phyloP scores from a whole-genome alignment of 1,140 invertebrate genomes.

The Ladona fulva region DNA sequence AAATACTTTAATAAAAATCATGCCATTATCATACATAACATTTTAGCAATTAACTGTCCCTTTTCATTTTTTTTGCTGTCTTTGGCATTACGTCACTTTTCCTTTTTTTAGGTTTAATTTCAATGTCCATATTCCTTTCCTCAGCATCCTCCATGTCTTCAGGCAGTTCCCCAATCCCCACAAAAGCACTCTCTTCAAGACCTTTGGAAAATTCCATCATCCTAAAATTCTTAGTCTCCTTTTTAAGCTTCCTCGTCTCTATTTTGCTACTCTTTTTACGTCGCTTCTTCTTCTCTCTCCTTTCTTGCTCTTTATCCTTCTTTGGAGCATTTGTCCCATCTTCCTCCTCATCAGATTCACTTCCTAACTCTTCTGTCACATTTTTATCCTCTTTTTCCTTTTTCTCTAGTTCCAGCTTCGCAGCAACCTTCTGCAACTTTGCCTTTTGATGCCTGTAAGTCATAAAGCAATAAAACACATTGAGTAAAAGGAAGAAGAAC shows the following conservation, averaged over 20 bases:
- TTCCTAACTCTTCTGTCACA: conserved; percentile 19
- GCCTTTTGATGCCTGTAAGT: conserved; percentile 34
- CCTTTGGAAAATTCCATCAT: conserved; percentile 35
- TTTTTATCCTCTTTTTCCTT: conserved; percentile 24
- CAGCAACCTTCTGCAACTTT: conserved; percentile 22
- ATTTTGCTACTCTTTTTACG: not conserved
- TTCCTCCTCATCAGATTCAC: conserved; percentile 19
- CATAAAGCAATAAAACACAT: conserved; percentile 32
- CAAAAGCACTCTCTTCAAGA: conserved; percentile 23
- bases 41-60: no score
- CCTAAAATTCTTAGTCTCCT: conserved; percentile 36
- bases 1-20: no score
- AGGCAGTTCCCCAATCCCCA: not conserved
- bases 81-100: not conserved
- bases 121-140: not conserved
- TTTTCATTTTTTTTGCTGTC: not conserved
- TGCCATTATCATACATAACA: no score
- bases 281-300: conserved; percentile 33
- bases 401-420: conserved; percentile 10
- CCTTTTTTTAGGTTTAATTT: not conserved
- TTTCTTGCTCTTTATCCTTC: conserved; percentile 32
- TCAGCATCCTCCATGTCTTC: not conserved
- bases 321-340: conserved; percentile 26
- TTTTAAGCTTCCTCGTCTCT: conserved; percentile 33
- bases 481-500: conserved; percentile 32